phyloP scores from a whole-genome alignment of 2,888 invertebrate genomes.

The Drosophila anomalipes region DNA sequence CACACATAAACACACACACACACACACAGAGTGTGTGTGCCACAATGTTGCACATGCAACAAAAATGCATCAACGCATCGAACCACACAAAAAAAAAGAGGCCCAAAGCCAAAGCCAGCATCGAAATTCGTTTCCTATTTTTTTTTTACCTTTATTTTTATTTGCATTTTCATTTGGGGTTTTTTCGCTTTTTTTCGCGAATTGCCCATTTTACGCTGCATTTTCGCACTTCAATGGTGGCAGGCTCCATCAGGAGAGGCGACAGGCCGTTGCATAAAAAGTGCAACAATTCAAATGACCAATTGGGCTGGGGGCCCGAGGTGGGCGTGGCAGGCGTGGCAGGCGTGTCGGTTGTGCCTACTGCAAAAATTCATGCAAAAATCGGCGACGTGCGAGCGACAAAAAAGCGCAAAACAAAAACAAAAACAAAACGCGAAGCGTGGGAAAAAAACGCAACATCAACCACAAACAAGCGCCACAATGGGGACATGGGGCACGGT shows the following conservation, averaged over 20 bases:
- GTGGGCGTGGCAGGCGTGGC: background rate
- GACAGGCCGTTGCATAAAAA: slow-evolving; percentile 74
- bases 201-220: slow-evolving; percentile 61
- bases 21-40: slow-evolving; percentile 8
- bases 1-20: slow-evolving; percentile 7
- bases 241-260: slow-evolving; percentile 37
- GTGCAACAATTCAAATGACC: slow-evolving; percentile 80
- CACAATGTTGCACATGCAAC: slow-evolving; percentile 72
- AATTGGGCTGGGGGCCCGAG: background rate
- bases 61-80: slow-evolving; percentile 73
- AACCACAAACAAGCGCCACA: slow-evolving; percentile 73
- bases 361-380: slow-evolving; percentile 78
- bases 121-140: slow-evolving; percentile 29
- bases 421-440: slow-evolving; percentile 45
- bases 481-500: background rate
- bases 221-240: slow-evolving; percentile 76
- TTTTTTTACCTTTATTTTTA: slow-evolving; percentile 8
- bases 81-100: slow-evolving; percentile 30
- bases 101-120: slow-evolving; percentile 10
- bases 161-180: slow-evolving; percentile 39
- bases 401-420: slow-evolving; percentile 7
- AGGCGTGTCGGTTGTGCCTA: slow-evolving; percentile 49
- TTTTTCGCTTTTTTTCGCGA: slow-evolving; percentile 8
- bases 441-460: slow-evolving; percentile 63
- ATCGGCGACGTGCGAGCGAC: slow-evolving; percentile 52